Conservation (phyloP, 2,888 invertebrate species). For the Drosophila macrospina region DNA sequence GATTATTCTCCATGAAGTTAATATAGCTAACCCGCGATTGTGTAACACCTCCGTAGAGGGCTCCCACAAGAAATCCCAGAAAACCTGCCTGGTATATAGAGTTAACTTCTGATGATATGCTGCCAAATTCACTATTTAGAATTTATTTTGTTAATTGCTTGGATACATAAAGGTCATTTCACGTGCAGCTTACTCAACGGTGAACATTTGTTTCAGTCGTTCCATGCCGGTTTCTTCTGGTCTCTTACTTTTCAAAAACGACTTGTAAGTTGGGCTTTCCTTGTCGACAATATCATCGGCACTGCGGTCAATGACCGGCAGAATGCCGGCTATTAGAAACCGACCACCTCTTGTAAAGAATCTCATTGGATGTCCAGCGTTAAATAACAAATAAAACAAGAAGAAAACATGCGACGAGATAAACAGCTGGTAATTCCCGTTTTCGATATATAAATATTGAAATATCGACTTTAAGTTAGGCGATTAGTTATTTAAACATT, state of each 20-base stretch:
- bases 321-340: slow-evolving; percentile 71
- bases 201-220: slow-evolving; percentile 82
- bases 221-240: slow-evolving; percentile 83
- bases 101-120: slow-evolving; percentile 88
- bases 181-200: slow-evolving; percentile 77
- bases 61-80: slow-evolving; percentile 88
- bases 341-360: slow-evolving; percentile 63
- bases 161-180: not conserved
- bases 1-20: slow-evolving; percentile 90
- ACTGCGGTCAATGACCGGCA: slow-evolving; percentile 62
- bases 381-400: slow-evolving; percentile 56
- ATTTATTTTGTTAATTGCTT: not conserved
- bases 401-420: slow-evolving; percentile 25
- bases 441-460: slow-evolving; percentile 22
- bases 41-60: slow-evolving; percentile 88
- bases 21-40: slow-evolving; percentile 88
- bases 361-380: slow-evolving; percentile 62
- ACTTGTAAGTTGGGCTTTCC: slow-evolving; percentile 81
- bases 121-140: slow-evolving; percentile 88
- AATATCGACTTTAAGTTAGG: not conserved
- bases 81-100: slow-evolving; percentile 88
- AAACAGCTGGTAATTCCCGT: slow-evolving; percentile 55
- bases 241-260: slow-evolving; percentile 67
- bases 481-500: not conserved
- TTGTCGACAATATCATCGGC: slow-evolving; percentile 70